These are phyloP conservation scores for Rhincodon typus DNA, from an alignment of 2,797 vertebrate species.

Conservation along the genomic window DNA sequence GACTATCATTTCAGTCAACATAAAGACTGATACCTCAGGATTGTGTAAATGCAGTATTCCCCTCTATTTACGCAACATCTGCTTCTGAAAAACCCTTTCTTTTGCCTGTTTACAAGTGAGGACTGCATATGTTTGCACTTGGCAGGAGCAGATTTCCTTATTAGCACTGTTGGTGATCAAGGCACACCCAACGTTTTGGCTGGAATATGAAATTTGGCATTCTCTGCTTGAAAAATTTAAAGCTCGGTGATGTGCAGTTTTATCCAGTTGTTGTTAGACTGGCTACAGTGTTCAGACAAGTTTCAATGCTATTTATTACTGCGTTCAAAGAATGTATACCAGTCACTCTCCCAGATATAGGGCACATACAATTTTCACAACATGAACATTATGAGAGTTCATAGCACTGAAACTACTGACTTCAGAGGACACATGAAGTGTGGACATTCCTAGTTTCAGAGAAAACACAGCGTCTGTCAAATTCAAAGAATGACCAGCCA, in stretches of 20 bases:
- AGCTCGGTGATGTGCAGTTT: not conserved
- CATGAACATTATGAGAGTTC: no score
- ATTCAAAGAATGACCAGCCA: not conserved
- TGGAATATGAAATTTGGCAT: not conserved
- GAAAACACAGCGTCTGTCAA: not conserved
- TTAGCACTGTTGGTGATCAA: not conserved
- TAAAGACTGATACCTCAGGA: not conserved
- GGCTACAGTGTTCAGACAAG: not conserved
- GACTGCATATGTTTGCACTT: not conserved
- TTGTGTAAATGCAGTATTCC: not conserved
- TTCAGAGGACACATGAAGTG: no score
- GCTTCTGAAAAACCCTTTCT: not conserved
- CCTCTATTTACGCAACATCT: constrained; percentile 1
- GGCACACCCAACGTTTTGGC: not conserved
- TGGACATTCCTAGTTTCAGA: not conserved
- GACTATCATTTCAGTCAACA: not conserved
- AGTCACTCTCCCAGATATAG: no score
- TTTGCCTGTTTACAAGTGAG: not conserved
- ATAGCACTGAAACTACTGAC: no score
- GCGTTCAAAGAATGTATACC: no score
- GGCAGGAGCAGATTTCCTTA: not conserved
- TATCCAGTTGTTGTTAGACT: not conserved
- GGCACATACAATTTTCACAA: no score
- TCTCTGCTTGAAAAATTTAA: not conserved
- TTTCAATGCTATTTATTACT: no score